Evolutionary conservation across 2,113 vertebrate species (phyloP).

Genomic region (Plotosus lineatus): DNA sequence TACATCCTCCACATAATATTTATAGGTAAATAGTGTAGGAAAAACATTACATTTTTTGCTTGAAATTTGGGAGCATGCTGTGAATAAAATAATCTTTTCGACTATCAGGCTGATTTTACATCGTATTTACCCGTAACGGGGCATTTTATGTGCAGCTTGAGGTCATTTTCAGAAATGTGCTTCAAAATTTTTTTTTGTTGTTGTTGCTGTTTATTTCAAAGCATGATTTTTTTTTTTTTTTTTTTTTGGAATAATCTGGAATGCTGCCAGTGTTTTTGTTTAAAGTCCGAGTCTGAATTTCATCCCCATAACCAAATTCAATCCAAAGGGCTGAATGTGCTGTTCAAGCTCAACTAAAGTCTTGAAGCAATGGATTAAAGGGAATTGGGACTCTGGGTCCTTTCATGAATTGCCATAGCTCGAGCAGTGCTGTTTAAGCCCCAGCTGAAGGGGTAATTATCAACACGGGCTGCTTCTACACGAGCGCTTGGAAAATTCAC

Average conservation of each 20-base stretch:
- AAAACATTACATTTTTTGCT: not conserved
- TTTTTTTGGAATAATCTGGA: not conserved
- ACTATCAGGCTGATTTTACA: not conserved
- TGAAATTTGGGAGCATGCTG: not conserved
- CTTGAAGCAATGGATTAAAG: not conserved
- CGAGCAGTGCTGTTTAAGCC: not conserved
- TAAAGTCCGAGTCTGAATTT: slow-evolving; percentile 1
- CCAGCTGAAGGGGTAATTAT: not conserved
- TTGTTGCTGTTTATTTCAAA: no score
- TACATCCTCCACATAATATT: slow-evolving; percentile 13
- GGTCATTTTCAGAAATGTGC: not conserved
- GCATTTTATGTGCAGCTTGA: not conserved
- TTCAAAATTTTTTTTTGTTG: not conserved
- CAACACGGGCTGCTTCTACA: not conserved
- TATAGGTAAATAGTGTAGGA: slow-evolving; percentile 7
- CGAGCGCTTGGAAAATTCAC: not conserved
- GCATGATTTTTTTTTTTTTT: not conserved
- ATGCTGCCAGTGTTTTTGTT: not conserved
- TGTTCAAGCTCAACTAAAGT: not conserved
- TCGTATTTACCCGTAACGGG: not conserved
- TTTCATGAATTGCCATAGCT: not conserved
- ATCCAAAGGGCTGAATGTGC: not conserved
- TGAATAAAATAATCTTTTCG: not conserved
- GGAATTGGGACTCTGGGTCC: not conserved
- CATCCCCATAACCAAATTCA: not conserved